Evolutionary conservation across 2,113 vertebrate genomes (phyloP).

Genomic region (Dendrocopos noguchii): DNA sequence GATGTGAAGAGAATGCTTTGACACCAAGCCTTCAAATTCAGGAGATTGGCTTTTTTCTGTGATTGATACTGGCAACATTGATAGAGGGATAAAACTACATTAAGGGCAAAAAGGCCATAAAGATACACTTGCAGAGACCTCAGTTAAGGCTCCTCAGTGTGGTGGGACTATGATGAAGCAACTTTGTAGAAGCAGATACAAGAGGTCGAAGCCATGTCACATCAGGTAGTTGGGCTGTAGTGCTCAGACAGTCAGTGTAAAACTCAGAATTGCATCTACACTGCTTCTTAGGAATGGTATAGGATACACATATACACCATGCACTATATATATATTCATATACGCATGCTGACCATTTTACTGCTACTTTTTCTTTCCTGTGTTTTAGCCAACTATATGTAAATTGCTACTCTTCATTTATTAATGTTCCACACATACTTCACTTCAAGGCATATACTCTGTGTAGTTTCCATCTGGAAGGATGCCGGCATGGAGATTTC

Average conservation of each 20-base stretch:
- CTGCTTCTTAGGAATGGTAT: background rate
- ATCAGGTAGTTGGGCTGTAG: background rate
- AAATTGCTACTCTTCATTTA: background rate
- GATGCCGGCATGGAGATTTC: background rate
- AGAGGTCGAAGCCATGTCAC: background rate
- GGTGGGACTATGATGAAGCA: background rate
- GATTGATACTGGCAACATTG: background rate
- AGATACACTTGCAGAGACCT: background rate
- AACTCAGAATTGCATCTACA: background rate
- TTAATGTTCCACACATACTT: background rate
- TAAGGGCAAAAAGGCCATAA: background rate
- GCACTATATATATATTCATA: background rate
- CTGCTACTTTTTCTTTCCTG: background rate
- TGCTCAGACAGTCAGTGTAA: accelerated
- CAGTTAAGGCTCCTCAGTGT: background rate
- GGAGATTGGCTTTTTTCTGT: background rate
- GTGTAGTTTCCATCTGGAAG: background rate
- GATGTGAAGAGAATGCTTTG: background rate
- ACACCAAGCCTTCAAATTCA: background rate
- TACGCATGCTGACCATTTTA: background rate
- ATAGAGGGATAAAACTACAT: background rate
- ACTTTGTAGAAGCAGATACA: background rate
- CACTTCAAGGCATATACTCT: background rate
- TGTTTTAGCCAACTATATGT: background rate
- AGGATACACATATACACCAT: background rate